Evolutionary conservation across 1,140 invertebrate species (phyloP).

Genomic region (Paraescarpia echinospica): DNA sequence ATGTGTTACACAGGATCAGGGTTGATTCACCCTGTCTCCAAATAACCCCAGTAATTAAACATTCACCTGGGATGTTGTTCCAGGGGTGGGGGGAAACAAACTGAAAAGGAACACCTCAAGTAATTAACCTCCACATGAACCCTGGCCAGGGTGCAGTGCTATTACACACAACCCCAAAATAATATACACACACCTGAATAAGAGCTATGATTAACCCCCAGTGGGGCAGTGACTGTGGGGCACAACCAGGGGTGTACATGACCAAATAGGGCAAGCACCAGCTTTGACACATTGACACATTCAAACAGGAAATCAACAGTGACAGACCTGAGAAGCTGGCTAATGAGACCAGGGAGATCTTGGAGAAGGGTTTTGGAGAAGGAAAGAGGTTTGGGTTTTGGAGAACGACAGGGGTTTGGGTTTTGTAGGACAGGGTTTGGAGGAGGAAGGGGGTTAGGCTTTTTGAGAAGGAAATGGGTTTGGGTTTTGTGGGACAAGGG

Average conservation of each 20-base stretch:
- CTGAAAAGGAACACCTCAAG: background rate
- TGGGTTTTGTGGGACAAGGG: too few species aligned
- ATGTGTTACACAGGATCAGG: background rate
- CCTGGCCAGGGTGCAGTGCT: background rate
- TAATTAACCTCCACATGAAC: background rate
- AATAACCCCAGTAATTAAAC: background rate
- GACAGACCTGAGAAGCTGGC: background rate
- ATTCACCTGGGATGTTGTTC: background rate
- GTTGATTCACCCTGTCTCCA: background rate
- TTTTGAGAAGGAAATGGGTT: too few species aligned
- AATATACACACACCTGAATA: background rate
- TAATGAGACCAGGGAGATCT: background rate
- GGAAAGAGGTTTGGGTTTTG: background rate
- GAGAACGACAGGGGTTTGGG: background rate
- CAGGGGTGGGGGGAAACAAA: background rate
- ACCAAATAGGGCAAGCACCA: background rate
- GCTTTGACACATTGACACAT: background rate
- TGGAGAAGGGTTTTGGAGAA: background rate
- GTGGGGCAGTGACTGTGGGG: background rate
- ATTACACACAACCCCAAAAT: slow-evolving; percentile 1
- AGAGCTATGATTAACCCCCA: background rate
- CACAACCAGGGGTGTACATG: background rate
- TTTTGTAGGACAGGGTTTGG: too few species aligned
- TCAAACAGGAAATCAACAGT: background rate
- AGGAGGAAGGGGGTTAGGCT: too few species aligned